A percentile compares a stretch with the other conserved stretches of the same genome.
Conservation (phyloP, 2,888 invertebrate genomes). For the Erannis defoliaria region DNA sequence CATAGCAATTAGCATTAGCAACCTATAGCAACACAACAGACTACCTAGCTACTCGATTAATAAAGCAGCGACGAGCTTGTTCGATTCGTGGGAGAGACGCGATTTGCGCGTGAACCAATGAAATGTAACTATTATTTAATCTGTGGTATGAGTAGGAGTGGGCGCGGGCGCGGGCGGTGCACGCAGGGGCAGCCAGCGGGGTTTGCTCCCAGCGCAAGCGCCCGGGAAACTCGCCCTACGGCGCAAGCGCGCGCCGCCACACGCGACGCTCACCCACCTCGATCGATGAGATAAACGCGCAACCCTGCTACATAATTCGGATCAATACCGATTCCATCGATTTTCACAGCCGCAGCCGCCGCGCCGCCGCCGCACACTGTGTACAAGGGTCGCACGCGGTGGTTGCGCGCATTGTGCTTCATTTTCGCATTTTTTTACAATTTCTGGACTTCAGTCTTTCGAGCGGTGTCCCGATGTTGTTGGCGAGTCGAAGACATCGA, state of each 20-base stretch:
- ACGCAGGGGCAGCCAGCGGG: slow-evolving; percentile 64
- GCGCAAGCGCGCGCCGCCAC: slow-evolving; percentile 69
- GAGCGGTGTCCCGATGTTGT: slow-evolving; percentile 15
- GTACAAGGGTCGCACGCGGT: slow-evolving; percentile 83
- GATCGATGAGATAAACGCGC: slow-evolving; percentile 93
- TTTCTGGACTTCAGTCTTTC: slow-evolving; percentile 8
- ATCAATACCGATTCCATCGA: slow-evolving; percentile 92
- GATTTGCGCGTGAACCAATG: slow-evolving; percentile 81
- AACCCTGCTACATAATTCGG: slow-evolving; percentile 89
- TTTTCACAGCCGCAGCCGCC: slow-evolving; percentile 89
- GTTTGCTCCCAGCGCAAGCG: slow-evolving; percentile 60
- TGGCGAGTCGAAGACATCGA: slow-evolving; percentile 15
- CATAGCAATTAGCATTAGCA: too few relatives aligned
- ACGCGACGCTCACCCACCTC: slow-evolving; percentile 67
- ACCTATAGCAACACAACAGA: too few relatives aligned
- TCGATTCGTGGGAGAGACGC: slow-evolving; percentile 23
- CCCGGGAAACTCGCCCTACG: slow-evolving; percentile 57
- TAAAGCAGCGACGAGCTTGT: neutral
- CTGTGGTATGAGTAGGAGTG: slow-evolving; percentile 53
- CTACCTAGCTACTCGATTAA: neutral
- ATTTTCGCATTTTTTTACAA: slow-evolving; percentile 24
- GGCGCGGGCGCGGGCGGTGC: slow-evolving; percentile 54
- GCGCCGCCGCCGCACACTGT: slow-evolving; percentile 86
- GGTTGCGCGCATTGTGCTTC: slow-evolving; percentile 74
- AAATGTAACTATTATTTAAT: too few relatives aligned